phyloP scores from a whole-genome alignment of 2,888 invertebrate genomes.

The Cremastinae sp. region DNA sequence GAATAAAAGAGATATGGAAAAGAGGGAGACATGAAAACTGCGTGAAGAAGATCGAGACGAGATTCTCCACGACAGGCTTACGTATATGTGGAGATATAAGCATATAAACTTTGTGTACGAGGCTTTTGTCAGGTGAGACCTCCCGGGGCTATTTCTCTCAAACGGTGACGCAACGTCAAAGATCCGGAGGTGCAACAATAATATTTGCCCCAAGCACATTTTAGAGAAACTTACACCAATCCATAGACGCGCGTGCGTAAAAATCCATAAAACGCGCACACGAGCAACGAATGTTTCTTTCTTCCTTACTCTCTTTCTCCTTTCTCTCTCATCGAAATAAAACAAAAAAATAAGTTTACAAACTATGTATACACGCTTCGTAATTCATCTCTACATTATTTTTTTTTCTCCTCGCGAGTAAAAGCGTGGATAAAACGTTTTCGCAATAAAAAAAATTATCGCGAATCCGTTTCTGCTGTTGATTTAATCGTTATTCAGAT shows the following conservation, averaged over 20 bases:
- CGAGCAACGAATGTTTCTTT: conserved; percentile 2
- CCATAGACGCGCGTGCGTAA: conserved; percentile 1
- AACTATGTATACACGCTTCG: conserved; percentile 7
- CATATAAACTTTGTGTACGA: background rate
- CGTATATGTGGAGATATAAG: conserved; percentile 26
- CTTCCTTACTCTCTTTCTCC: background rate
- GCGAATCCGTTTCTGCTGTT: conserved; percentile 54
- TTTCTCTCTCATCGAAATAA: background rate
- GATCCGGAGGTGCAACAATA: conserved; percentile 54
- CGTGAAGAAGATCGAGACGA: conserved; percentile 8
- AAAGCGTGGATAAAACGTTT: conserved; percentile 1
- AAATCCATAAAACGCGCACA: conserved; percentile 1
- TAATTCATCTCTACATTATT: conserved; percentile 2
- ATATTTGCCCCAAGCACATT: conserved; percentile 45
- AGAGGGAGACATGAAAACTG: conserved; percentile 16
- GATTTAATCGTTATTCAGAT: conserved; percentile 59
- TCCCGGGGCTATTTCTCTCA: conserved; percentile 44
- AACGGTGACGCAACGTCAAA: conserved; percentile 48
- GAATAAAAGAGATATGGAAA: background rate
- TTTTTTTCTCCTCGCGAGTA: conserved; percentile 13
- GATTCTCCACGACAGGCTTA: conserved; percentile 39
- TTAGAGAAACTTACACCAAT: conserved; percentile 48
- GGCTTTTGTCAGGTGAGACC: conserved; percentile 35
- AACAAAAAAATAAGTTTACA: background rate
- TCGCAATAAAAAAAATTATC: conserved; percentile 44